A percentile compares a stretch with the other conserved stretches of the same genome.
Conservation (phyloP, 2,113 vertebrate genomes). For the Rhabdomys dilectus region DNA sequence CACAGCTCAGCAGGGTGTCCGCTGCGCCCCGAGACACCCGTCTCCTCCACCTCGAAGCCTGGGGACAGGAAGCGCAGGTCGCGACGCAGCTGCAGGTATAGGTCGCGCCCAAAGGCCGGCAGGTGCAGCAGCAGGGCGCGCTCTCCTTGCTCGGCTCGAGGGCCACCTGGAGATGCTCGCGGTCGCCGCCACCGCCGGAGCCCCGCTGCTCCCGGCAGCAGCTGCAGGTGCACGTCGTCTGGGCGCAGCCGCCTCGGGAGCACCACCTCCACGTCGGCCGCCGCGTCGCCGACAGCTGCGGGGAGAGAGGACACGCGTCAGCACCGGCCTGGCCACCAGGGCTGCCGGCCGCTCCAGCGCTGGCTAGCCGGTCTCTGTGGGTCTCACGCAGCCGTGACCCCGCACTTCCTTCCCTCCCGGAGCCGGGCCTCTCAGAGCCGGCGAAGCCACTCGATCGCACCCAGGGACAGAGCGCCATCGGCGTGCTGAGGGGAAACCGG, state of each 20-base stretch:
- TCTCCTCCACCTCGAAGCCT: slow-evolving; percentile 91
- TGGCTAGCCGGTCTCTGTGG: neutral
- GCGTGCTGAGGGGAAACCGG: neutral
- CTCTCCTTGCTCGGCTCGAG: slow-evolving; percentile 53
- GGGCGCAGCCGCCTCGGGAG: slow-evolving; percentile 90
- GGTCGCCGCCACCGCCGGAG: slow-evolving; percentile 75
- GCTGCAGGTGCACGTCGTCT: slow-evolving; percentile 89
- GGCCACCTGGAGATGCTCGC: slow-evolving; percentile 68
- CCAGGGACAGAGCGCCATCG: neutral
- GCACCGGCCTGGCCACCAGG: slow-evolving; percentile 46
- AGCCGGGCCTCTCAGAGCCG: neutral
- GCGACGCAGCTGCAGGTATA: slow-evolving; percentile 91
- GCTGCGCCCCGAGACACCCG: slow-evolving; percentile 60
- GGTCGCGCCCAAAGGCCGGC: slow-evolving; percentile 90
- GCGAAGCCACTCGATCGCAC: neutral
- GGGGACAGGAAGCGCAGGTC: slow-evolving; percentile 90
- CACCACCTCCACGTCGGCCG: slow-evolving; percentile 89
- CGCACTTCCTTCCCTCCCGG: neutral
- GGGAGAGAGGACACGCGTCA: slow-evolving; percentile 80
- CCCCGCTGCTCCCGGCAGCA: slow-evolving; percentile 70
- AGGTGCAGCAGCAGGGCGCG: slow-evolving; percentile 90
- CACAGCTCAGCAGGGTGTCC: slow-evolving; percentile 85
- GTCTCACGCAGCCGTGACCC: neutral
- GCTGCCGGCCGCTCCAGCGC: neutral
- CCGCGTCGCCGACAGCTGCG: slow-evolving; percentile 81